A percentile compares a stretch with the other conserved stretches of the same genome.
Conservation (phyloP, 2,113 vertebrate species). For the Herpetotheres cachinnans region DNA sequence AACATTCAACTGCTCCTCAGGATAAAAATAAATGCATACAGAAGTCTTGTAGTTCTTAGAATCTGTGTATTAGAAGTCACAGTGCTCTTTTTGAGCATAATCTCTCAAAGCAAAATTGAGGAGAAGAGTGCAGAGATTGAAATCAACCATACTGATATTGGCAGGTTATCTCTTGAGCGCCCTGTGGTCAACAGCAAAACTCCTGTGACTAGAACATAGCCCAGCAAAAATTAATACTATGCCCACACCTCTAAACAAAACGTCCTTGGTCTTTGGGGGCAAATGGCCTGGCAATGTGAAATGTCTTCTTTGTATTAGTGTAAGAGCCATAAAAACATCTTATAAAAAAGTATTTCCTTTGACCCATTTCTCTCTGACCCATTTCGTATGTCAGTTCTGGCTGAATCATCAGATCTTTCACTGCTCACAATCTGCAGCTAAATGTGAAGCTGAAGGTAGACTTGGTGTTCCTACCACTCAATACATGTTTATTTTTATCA, state of each 20-base stretch:
- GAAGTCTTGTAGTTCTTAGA: neutral
- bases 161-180: neutral
- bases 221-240: neutral
- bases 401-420: neutral
- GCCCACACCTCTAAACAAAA: neutral
- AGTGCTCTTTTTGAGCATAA: neutral
- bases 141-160: neutral
- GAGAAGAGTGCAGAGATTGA: neutral
- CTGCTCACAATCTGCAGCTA: neutral
- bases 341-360: neutral
- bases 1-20: neutral
- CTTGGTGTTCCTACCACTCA: neutral
- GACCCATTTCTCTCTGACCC: neutral
- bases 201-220: neutral
- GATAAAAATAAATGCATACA: neutral
- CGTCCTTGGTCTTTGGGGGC: neutral
- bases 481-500: neutral
- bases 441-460: neutral
- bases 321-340: neutral
- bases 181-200: neutral
- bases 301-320: neutral
- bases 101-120: neutral
- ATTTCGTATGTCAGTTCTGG: neutral
- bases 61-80: neutral
- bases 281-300: neutral